These are phyloP conservation scores for Melozone crissalis DNA, from an alignment of 2,113 vertebrate genomes.

Conservation along the genomic window DNA sequence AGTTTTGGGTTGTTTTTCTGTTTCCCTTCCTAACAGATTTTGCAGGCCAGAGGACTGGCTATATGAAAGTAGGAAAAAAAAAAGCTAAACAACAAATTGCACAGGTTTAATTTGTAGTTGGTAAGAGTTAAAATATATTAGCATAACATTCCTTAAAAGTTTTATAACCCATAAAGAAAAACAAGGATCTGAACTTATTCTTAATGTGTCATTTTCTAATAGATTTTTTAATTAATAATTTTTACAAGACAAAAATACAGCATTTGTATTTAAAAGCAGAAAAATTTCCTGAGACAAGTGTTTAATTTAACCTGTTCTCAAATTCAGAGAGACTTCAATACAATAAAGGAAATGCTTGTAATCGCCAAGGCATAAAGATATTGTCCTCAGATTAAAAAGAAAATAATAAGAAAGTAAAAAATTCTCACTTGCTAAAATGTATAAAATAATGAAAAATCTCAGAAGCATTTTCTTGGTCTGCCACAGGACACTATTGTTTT, in stretches of 20 bases:
- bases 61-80: neutral
- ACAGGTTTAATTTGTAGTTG: neutral
- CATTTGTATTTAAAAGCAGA: neutral
- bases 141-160: neutral
- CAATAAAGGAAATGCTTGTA: neutral
- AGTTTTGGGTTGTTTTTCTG: conserved; percentile 48
- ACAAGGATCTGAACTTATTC: neutral
- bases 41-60: conserved; percentile 29
- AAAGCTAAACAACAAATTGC: neutral
- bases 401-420: neutral
- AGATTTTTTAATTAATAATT: neutral
- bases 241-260: neutral
- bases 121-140: neutral
- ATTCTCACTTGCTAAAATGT: neutral
- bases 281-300: neutral
- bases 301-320: neutral
- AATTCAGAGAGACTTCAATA: neutral
- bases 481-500: neutral
- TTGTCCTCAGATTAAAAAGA: neutral
- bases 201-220: neutral
- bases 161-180: neutral
- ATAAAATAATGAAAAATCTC: neutral
- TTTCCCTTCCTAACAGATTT: conserved; percentile 56
- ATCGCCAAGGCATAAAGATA: neutral
- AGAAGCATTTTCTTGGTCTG: neutral